Conservation (phyloP, 2,113 vertebrate species). For the Kryptolebias marmoratus region DNA sequence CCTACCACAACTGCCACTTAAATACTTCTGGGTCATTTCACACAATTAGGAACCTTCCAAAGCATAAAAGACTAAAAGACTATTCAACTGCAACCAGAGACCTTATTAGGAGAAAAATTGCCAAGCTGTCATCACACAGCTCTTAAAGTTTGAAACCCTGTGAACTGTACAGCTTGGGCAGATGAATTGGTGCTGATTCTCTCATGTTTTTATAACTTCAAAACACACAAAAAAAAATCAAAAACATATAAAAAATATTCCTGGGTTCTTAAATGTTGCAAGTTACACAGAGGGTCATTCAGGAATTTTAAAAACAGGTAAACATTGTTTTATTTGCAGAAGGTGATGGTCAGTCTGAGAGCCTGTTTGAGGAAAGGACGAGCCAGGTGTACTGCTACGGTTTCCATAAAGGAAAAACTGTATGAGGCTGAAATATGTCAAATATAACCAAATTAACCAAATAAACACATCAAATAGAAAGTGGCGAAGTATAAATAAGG, state of each 20-base stretch:
- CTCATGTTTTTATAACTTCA: conserved; percentile 27
- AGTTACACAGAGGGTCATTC: conserved; percentile 34
- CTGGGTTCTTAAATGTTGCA: conserved; percentile 47
- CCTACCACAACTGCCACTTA: conserved; percentile 5
- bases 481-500: conserved; percentile 53
- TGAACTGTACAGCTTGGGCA: conserved; percentile 35
- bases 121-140: conserved; percentile 25
- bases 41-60: conserved; percentile 2
- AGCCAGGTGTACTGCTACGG: conserved; percentile 25
- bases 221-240: background rate
- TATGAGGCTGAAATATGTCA: conserved; percentile 63
- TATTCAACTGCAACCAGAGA: background rate
- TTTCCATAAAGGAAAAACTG: conserved; percentile 38
- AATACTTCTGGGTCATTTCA: conserved; percentile 18
- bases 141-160: conserved; percentile 17
- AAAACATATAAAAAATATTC: conserved; percentile 9
- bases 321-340: conserved; percentile 47
- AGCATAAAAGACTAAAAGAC: background rate
- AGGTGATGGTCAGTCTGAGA: background rate
- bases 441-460: conserved; percentile 51
- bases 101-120: conserved; percentile 19
- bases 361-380: conserved; percentile 25
- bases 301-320: conserved; percentile 55
- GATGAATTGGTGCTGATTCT: conserved; percentile 26
- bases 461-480: conserved; percentile 54